phyloP scores from a whole-genome alignment of 2,113 vertebrate species.

The Channa argus region DNA sequence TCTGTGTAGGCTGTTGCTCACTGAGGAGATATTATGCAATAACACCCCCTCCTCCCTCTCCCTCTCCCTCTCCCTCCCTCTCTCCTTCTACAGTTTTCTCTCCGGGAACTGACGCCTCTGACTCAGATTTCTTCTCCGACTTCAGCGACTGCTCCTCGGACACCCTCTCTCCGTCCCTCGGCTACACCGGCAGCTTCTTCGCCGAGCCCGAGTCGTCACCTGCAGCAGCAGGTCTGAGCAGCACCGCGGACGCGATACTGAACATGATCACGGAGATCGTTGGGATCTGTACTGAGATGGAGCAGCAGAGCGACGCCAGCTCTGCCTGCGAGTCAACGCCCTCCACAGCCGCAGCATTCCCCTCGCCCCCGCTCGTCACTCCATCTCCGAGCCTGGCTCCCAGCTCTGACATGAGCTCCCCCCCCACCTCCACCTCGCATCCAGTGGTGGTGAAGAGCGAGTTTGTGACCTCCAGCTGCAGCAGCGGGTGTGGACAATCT shows the following conservation, averaged over 20 bases:
- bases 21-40: conserved; percentile 53
- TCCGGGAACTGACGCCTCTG: conserved; percentile 82
- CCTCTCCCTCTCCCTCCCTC: conserved; percentile 50
- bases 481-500: conserved; percentile 82
- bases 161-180: conserved; percentile 86
- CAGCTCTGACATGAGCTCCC: conserved; percentile 55
- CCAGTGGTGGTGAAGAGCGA: conserved; percentile 82
- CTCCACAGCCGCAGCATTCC: conserved; percentile 52
- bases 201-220: conserved; percentile 81
- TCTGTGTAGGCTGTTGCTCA: conserved; percentile 25
- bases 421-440: conserved; percentile 50
- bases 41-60: conserved; percentile 22
- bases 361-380: conserved; percentile 56
- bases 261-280: conserved; percentile 96
- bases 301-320: conserved; percentile 70
- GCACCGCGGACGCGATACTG: conserved; percentile 93
- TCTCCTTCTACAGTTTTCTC: conserved; percentile 81
- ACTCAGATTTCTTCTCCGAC: conserved; percentile 88
- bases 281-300: conserved; percentile 88
- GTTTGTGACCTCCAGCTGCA: conserved; percentile 79
- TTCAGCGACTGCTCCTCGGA: conserved; percentile 83
- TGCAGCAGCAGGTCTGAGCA: conserved; percentile 83
- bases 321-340: conserved; percentile 60
- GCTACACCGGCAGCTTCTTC: conserved; percentile 91
- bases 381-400: background rate